Base-by-base conservation (phyloP, 2,113 vertebrate genomes). In the Gorsachius goisagi region DNA sequence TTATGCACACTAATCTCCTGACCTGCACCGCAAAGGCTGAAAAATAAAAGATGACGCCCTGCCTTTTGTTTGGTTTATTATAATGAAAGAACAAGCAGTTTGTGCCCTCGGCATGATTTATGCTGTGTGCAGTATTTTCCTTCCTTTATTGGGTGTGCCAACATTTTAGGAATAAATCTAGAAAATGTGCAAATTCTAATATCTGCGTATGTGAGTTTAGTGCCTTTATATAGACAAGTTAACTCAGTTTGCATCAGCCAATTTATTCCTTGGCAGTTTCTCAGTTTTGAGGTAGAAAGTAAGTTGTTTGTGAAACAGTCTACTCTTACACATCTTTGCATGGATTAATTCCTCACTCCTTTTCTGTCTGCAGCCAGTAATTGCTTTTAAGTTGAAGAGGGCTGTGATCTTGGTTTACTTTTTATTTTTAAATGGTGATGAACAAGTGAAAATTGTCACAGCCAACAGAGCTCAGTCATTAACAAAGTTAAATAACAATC, bases 251-350 rank as follows among this genome's bases (percentile, higher is more conserved):
- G 13, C 50, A 63, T 91, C 68, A 82, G 56, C 44, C 86, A 72
- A 91, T 69, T 94, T 91, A 82, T 94, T 97, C 97, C 45, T 96
- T 95, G 89, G 84, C 72, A 84, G 23, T 37, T 84, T 95, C 92
- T 96, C 83, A 82, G 87, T 91, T 96, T 88, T 30, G 71, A 76
- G 63, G 85, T 59, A 91, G 59, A 58, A 97, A 95, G 67, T 44
- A 93, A 84, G 39, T 84, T 94, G 45, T 77, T 95, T 71, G 18
- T 85, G 49, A 69, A 97, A 91, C 72, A 2, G 9, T 81, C 67
- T 94, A 82, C 89, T 90, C 85, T 95, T 92, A 52, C 14, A 72
- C 33, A 72, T 78, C 69, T 93, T 79, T 27, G 28, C 47, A 74
- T 85, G 74, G 85, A 95, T 96, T 96, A 96, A 96, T 97, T 96